These are phyloP conservation scores for Diarsia dahlii DNA, from an alignment of 2,888 invertebrate species.

Conservation along the genomic window DNA sequence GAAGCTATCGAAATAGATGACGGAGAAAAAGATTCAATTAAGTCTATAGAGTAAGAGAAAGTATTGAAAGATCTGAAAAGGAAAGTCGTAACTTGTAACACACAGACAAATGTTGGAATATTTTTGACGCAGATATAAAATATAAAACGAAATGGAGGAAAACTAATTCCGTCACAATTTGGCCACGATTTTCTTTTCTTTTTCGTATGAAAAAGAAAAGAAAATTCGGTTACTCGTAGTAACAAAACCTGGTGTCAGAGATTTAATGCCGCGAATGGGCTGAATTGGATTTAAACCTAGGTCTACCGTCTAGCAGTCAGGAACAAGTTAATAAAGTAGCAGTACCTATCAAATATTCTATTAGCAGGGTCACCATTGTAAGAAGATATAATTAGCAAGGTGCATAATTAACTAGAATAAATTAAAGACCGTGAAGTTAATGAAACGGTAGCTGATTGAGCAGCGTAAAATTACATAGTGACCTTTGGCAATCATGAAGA, in stretches of 20 bases:
- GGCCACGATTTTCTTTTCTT: too few species aligned
- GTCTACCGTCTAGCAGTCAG: too few species aligned
- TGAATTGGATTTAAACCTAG: background rate
- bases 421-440: conserved; percentile 1
- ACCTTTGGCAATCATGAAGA: conserved; percentile 6
- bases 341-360: background rate
- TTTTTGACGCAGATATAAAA: background rate
- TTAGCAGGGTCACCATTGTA: background rate
- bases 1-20: background rate
- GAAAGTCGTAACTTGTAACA: background rate
- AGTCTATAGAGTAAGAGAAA: background rate
- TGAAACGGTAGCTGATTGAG: background rate
- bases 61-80: background rate
- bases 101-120: background rate
- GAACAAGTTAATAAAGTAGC: background rate
- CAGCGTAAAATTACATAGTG: conserved; percentile 13
- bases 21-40: background rate
- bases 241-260: too few species aligned
- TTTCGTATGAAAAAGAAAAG: too few species aligned
- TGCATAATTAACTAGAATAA: background rate
- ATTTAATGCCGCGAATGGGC: too few species aligned
- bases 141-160: background rate
- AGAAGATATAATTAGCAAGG: background rate
- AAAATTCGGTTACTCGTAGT: too few species aligned
- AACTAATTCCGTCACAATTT: background rate